Percentiles rank a stretch among this genome's conserved stretches.
Evolutionary conservation across 2,797 vertebrate genomes (phyloP).

Genomic region (Fratercula arctica): DNA sequence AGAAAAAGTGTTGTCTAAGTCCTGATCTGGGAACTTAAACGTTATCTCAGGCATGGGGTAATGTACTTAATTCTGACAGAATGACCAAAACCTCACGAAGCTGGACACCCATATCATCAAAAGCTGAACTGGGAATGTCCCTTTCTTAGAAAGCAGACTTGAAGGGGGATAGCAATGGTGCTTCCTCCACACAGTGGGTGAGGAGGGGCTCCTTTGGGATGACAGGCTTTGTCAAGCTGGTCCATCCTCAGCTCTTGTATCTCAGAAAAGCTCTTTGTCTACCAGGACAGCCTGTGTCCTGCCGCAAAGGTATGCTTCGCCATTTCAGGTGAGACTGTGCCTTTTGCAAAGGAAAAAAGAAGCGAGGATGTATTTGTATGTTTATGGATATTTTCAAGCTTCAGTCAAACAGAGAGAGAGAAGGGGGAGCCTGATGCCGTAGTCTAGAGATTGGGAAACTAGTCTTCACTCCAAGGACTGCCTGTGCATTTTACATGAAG

Average conservation of each 20-base stretch:
- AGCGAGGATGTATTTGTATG: not conserved
- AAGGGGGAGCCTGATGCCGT: not conserved
- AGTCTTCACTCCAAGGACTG: not conserved
- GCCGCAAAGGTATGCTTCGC: not conserved
- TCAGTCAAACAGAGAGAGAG: not conserved
- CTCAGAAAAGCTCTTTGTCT: not conserved
- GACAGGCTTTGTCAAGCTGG: not conserved
- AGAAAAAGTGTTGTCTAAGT: not conserved
- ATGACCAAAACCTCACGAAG: not conserved
- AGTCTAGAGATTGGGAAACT: not conserved
- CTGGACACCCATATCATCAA: not conserved
- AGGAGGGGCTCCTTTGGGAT: not conserved
- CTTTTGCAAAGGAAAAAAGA: not conserved
- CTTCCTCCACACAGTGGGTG: not conserved
- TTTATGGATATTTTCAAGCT: conserved; percentile 11
- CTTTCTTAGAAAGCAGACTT: not conserved
- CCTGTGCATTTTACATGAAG: conserved; percentile 29
- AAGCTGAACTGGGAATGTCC: not conserved
- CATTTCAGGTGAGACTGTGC: not conserved
- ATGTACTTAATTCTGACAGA: not conserved
- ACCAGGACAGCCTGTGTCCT: not conserved
- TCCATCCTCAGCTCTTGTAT: not conserved
- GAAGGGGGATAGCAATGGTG: not conserved
- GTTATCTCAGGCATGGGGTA: not conserved
- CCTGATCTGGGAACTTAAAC: not conserved